Conservation (phyloP, 2,797 vertebrate species). For the Parauchenoglanis punctatus region DNA sequence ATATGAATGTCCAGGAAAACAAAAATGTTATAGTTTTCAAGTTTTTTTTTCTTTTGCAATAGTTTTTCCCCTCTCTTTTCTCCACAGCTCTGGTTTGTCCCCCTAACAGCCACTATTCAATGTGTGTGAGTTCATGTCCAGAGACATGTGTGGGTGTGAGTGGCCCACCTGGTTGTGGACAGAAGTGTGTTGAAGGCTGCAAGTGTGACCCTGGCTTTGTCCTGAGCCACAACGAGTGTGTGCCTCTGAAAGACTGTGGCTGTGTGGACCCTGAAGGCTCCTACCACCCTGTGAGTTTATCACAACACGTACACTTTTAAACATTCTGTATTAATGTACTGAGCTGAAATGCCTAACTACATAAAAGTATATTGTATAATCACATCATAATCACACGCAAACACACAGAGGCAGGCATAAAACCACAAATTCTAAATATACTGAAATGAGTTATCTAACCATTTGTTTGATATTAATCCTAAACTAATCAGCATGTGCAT, state of each 20-base stretch:
- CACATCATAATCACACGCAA: background rate
- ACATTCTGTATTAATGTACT: too few species aligned
- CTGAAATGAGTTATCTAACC: background rate
- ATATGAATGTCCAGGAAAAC: too few species aligned
- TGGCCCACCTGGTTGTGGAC: slow-evolving; percentile 65
- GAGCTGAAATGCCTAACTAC: too few species aligned
- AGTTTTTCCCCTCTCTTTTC: background rate
- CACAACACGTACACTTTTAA: background rate
- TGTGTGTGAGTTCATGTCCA: slow-evolving; percentile 76
- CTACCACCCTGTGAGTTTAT: slow-evolving; percentile 77
- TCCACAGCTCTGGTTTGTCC: slow-evolving; percentile 76
- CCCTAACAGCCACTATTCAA: slow-evolving; percentile 78
- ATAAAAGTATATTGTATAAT: too few species aligned
- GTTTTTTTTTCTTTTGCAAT: background rate
- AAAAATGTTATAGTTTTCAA: too few species aligned
- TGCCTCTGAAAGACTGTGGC: slow-evolving; percentile 77
- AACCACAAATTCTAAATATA: background rate
- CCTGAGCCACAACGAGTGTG: slow-evolving; percentile 78
- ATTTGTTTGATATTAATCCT: background rate
- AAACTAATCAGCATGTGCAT: background rate
- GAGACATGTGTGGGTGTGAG: slow-evolving; percentile 72
- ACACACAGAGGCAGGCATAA: background rate
- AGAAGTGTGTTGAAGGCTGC: slow-evolving; percentile 80
- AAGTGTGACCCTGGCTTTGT: slow-evolving; percentile 78
- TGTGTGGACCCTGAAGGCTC: slow-evolving; percentile 69